Conservation (phyloP, 2,797 vertebrate species). For the Jordanella pulchra region DNA sequence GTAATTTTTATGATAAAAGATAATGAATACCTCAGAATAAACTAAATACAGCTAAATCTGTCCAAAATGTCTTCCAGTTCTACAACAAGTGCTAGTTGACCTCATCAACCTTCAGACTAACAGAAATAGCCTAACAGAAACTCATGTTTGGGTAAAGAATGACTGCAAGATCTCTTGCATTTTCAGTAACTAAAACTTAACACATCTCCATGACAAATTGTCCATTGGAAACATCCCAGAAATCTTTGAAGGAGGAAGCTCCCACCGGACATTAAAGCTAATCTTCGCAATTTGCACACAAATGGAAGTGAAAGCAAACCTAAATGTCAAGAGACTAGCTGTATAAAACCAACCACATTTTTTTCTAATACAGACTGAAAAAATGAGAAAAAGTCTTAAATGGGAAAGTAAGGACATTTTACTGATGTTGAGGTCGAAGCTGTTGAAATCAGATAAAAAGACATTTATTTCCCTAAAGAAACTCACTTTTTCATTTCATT, state of each 20-base stretch:
- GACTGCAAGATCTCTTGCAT: too few relatives aligned
- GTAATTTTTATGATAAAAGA: too few relatives aligned
- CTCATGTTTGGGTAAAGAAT: too few relatives aligned
- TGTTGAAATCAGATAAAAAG: not conserved
- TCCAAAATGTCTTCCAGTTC: too few relatives aligned
- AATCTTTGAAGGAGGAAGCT: not conserved
- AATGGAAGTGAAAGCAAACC: constrained; percentile 26
- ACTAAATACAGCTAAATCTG: too few relatives aligned
- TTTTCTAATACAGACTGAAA: not conserved
- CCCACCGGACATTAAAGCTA: not conserved
- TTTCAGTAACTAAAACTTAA: too few relatives aligned
- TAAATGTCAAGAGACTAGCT: not conserved
- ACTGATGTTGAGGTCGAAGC: not conserved
- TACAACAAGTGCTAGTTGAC: too few relatives aligned
- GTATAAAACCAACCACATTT: not conserved
- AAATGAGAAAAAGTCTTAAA: not conserved
- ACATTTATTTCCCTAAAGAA: constrained; percentile 20
- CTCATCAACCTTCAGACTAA: too few relatives aligned
- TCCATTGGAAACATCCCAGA: not conserved
- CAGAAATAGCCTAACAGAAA: too few relatives aligned
- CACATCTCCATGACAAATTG: constrained; percentile 1
- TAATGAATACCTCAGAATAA: too few relatives aligned
- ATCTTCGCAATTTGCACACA: constrained; percentile 40
- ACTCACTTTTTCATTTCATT: constrained; percentile 16
- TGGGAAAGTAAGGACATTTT: not conserved